These are phyloP conservation scores for Gadus macrocephalus DNA, from an alignment of 2,113 vertebrate genomes.

Conservation along the genomic window DNA sequence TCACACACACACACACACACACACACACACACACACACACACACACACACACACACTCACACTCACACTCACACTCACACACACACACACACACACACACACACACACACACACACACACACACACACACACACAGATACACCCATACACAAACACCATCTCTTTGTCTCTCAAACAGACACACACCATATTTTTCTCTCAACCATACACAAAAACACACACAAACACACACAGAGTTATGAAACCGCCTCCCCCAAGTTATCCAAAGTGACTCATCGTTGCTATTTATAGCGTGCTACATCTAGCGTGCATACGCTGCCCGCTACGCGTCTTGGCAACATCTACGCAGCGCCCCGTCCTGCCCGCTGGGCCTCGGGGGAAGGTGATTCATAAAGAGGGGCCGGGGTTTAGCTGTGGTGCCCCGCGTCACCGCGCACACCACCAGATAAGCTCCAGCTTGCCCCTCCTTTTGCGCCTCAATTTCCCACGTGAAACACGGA, in stretches of 20 bases:
- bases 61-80: too few species aligned
- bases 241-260: slow-evolving; percentile 57
- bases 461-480: too few species aligned
- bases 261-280: slow-evolving; percentile 56
- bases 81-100: background rate
- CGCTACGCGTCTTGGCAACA: slow-evolving; percentile 26
- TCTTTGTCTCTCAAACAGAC: background rate
- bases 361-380: slow-evolving; percentile 33
- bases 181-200: slow-evolving; percentile 7
- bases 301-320: slow-evolving; percentile 40
- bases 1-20: background rate
- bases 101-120: background rate
- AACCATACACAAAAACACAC: slow-evolving; percentile 10
- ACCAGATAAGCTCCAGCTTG: too few species aligned
- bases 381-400: slow-evolving; percentile 42
- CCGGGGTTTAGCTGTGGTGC: background rate
- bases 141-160: background rate
- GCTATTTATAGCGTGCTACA: slow-evolving; percentile 61
- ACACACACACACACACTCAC: background rate
- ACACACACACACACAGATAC: background rate
- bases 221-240: slow-evolving; percentile 42
- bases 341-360: slow-evolving; percentile 49
- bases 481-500: too few species aligned
- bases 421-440: too few species aligned
- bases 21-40: background rate